Conservation (phyloP, 1,140 invertebrate genomes). For the Eupristina koningsbergeri region DNA sequence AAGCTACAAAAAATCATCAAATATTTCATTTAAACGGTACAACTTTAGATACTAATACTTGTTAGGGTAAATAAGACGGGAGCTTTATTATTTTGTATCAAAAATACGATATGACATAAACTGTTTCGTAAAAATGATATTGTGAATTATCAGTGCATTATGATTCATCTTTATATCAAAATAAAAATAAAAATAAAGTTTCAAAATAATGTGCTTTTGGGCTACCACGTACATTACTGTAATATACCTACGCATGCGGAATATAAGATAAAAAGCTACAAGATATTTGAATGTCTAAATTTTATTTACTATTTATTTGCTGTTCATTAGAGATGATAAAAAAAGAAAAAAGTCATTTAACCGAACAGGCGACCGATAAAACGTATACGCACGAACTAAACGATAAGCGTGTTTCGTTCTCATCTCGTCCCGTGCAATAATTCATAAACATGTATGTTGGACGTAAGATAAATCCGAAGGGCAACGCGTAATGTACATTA, state of each 20-base stretch:
- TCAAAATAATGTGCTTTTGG: neutral
- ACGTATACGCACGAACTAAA: neutral
- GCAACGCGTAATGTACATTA: conserved; percentile 21
- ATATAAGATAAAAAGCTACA: neutral
- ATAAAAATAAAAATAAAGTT: neutral
- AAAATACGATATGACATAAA: neutral
- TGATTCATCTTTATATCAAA: neutral
- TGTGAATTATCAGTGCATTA: neutral
- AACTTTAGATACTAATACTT: neutral
- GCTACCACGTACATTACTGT: neutral
- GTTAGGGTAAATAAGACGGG: neutral
- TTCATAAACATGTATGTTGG: neutral
- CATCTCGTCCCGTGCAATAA: neutral
- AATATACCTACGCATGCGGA: neutral
- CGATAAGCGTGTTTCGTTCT: conserved; percentile 26
- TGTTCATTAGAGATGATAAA: neutral
- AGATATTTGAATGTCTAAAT: neutral
- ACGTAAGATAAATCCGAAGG: conserved; percentile 19
- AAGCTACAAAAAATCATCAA: neutral
- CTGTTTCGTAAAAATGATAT: neutral
- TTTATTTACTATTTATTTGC: neutral
- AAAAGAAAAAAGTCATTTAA: conserved; percentile 22
- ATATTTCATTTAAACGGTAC: neutral
- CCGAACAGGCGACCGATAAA: conserved; percentile 7
- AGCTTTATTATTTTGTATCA: neutral